These are phyloP conservation scores for Muschampia plurimacula DNA, from an alignment of 2,888 invertebrate species.

Conservation along the genomic window DNA sequence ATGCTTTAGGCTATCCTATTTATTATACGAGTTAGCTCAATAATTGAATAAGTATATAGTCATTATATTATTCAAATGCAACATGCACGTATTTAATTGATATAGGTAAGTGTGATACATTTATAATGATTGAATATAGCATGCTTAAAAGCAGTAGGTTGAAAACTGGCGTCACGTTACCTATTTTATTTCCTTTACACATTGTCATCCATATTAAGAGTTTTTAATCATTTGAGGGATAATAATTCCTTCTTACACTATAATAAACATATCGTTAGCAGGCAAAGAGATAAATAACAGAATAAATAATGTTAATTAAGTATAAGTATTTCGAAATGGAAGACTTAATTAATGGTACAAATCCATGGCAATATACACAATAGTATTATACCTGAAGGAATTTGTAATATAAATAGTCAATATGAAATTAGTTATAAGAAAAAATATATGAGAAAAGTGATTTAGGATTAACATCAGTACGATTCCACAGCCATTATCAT, in stretches of 20 bases:
- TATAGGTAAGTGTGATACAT: slow-evolving; percentile 36
- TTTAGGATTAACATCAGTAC: slow-evolving; percentile 79
- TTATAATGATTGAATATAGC: slow-evolving; percentile 29
- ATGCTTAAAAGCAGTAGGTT: slow-evolving; percentile 33
- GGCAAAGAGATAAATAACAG: slow-evolving; percentile 66
- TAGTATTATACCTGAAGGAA: slow-evolving; percentile 58
- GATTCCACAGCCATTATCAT: slow-evolving; percentile 83
- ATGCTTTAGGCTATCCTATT: slow-evolving; percentile 56
- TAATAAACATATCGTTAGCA: slow-evolving; percentile 65
- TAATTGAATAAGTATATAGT: slow-evolving; percentile 49
- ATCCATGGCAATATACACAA: slow-evolving; percentile 69
- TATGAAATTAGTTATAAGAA: slow-evolving; percentile 59
- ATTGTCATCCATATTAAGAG: slow-evolving; percentile 20
- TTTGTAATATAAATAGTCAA: slow-evolving; percentile 59
- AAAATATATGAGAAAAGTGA: slow-evolving; percentile 65
- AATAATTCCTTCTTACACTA: slow-evolving; percentile 19
- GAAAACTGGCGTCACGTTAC: slow-evolving; percentile 28
- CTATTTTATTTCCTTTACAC: slow-evolving; percentile 25
- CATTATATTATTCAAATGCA: slow-evolving; percentile 40
- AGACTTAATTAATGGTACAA: slow-evolving; percentile 80
- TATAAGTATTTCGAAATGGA: slow-evolving; percentile 77
- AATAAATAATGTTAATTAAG: slow-evolving; percentile 60
- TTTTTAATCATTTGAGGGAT: slow-evolving; percentile 12
- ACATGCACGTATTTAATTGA: slow-evolving; percentile 49
- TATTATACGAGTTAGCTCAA: slow-evolving; percentile 47